Evolutionary conservation across 2,113 vertebrate genomes (phyloP).

Genomic region (Dromiciops gliroides): DNA sequence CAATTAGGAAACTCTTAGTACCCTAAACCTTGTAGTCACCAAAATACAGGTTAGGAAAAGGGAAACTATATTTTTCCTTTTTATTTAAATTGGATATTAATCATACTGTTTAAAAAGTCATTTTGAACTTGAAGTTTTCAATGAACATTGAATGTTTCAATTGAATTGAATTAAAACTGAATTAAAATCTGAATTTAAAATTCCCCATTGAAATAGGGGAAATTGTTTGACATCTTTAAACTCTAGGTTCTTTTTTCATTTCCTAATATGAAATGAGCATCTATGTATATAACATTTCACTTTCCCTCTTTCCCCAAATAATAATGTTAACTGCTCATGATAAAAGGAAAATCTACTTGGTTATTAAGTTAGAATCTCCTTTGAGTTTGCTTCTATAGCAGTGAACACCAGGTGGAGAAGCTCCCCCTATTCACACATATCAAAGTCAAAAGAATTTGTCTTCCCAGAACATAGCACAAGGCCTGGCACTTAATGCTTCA

Average conservation of each 20-base stretch:
- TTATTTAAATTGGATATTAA: conserved; percentile 38
- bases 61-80: conserved; percentile 39
- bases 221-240: not conserved
- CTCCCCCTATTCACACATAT: not conserved
- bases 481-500: not conserved
- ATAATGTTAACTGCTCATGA: conserved; percentile 12
- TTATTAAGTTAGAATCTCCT: not conserved
- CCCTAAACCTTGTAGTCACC: not conserved
- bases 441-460: not conserved
- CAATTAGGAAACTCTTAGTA: conserved; percentile 20
- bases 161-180: not conserved
- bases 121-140: conserved; percentile 37
- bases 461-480: not conserved
- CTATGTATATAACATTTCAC: not conserved
- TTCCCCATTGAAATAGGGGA: not conserved
- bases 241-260: not conserved
- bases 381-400: not conserved
- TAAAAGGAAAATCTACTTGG: conserved; percentile 17
- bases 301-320: conserved; percentile 1
- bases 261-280: conserved; percentile 34
- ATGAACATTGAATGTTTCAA: conserved; percentile 34
- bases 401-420: conserved; percentile 4
- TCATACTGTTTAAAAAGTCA: conserved; percentile 36
- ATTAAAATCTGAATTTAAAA: not conserved
- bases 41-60: conserved; percentile 7